Evolutionary conservation across 2,888 invertebrate species (phyloP), one percentile per base, ranked within the genome.

Genomic region (Cepaea hortensis): DNA sequence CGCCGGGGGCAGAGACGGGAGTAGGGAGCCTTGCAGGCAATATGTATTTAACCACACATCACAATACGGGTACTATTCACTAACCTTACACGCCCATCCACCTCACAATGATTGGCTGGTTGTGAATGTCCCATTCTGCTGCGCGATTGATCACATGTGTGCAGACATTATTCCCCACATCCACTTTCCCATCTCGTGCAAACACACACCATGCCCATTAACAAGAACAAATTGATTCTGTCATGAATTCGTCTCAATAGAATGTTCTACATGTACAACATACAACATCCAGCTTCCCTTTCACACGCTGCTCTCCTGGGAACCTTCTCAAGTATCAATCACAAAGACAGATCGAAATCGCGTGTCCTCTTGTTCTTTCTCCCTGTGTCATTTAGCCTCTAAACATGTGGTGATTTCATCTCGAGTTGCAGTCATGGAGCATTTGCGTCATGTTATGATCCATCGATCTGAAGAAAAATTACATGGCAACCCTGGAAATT

Each of bases 201-300:
- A n/a, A 79, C 62, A 77, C 77, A 20, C n/a, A 62, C 15, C 18
- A 35, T 55, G 62, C 35, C 23, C 35, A 62, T 79, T 35, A 62
- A 35, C 61, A 23, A 6, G 62, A 62, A 79, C 61, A 79, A 62
- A 79, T 79, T 79, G 79, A 79, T 79, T 62, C 35, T 55, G 23
- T 62, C 35, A 35, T 18, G 62, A 62, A 62, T 13, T 61, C 35
- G 46, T 35, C 62, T 35, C 79, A 6, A 79, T 11, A 79, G 62
- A n/a, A 62, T 35, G 23, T 50, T 23, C 50, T 23, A 23, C 61
- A 79, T 35, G 23, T 23, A 18, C 18, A 62, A 23, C 35, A 79
- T 62, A 35, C 79, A 62, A 35, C 79, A 62, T 79, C 15, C 79
- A 79, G 79, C 79, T 61, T 35, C 61, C 62, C 61, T 79, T 79